phyloP scores from a whole-genome alignment of 2,797 vertebrate genomes.

The Lepilemur ruficaudatus region DNA sequence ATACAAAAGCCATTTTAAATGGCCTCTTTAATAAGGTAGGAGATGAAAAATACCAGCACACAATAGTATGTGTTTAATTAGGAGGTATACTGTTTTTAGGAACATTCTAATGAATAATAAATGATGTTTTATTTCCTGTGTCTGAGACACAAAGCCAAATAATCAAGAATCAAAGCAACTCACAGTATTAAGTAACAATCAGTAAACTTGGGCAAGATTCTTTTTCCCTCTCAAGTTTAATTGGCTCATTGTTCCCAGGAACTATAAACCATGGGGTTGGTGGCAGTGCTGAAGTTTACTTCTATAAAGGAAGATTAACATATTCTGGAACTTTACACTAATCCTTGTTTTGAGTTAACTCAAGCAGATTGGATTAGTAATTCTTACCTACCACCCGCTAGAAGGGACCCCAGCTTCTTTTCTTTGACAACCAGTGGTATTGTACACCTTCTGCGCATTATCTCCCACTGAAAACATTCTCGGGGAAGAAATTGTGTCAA shows the following conservation, averaged over 20 bases:
- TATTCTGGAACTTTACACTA: slow-evolving; percentile 92
- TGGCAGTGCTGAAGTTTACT: slow-evolving; percentile 85
- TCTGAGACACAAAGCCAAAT: slow-evolving; percentile 82
- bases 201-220: slow-evolving; percentile 83
- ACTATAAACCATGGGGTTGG: slow-evolving; percentile 84
- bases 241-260: slow-evolving; percentile 88
- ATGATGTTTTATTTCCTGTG: slow-evolving; percentile 81
- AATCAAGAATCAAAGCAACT: slow-evolving; percentile 87
- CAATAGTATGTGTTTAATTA: slow-evolving; percentile 80
- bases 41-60: slow-evolving; percentile 77
- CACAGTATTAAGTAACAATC: slow-evolving; percentile 86
- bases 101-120: slow-evolving; percentile 84
- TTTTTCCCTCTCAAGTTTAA: slow-evolving; percentile 84
- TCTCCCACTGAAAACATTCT: slow-evolving; percentile 81
- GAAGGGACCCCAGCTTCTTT: slow-evolving; percentile 83
- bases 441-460: slow-evolving; percentile 83
- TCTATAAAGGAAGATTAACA: slow-evolving; percentile 91
- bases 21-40: slow-evolving; percentile 75
- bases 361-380: slow-evolving; percentile 94
- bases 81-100: slow-evolving; percentile 82
- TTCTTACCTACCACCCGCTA: slow-evolving; percentile 91
- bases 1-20: slow-evolving; percentile 72
- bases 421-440: slow-evolving; percentile 84
- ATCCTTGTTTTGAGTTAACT: slow-evolving; percentile 95
- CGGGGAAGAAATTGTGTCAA: slow-evolving; percentile 75